These are phyloP conservation scores for Tanytarsus gracilentus DNA, from an alignment of 2,888 invertebrate genomes.

Conservation along the genomic window DNA sequence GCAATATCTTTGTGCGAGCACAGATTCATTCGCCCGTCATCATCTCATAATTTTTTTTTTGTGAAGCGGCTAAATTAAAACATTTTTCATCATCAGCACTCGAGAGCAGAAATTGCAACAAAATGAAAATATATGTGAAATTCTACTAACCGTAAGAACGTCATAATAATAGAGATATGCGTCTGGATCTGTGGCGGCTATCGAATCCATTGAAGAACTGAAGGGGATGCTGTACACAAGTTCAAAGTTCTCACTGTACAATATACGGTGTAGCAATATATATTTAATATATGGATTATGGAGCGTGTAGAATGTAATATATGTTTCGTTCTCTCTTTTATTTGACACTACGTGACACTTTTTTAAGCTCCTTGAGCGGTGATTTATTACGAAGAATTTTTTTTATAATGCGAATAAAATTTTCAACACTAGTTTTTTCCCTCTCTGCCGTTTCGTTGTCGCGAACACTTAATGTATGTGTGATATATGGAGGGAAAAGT, in stretches of 20 bases:
- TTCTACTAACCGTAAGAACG: conserved; percentile 23
- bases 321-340: background rate
- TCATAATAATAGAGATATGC: conserved; percentile 21
- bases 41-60: no score
- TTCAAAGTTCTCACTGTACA: no score
- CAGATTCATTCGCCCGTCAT: no score
- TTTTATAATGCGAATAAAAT: conserved; percentile 2
- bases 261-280: background rate
- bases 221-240: no score
- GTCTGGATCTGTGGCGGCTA: conserved; percentile 8
- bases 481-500: background rate
- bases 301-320: background rate
- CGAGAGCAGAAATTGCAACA: background rate
- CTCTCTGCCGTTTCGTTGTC: background rate
- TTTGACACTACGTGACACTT: conserved; percentile 22
- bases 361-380: background rate
- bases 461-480: no score
- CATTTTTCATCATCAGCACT: background rate
- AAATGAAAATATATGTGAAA: background rate
- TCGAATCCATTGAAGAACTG: conserved; percentile 23
- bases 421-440: conserved; percentile 11
- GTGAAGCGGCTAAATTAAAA: background rate
- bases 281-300: background rate
- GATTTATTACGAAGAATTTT: conserved; percentile 13
- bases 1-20: no score